Evolutionary conservation across 2,113 vertebrate species (phyloP).

Genomic region (Urocolius indicus): DNA sequence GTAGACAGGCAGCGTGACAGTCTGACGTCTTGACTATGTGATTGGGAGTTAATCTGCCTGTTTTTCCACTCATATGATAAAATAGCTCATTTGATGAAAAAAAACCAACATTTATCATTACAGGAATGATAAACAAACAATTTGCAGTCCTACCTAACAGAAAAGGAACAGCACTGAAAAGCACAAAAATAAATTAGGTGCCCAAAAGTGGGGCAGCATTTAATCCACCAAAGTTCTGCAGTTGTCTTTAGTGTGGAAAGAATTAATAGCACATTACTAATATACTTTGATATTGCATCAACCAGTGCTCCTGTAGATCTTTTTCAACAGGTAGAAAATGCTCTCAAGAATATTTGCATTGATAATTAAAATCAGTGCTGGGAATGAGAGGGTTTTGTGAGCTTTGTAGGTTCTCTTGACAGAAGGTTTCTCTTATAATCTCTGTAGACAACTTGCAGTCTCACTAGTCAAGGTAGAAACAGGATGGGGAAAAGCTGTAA

Average conservation of each 20-base stretch:
- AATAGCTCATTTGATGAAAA: not conserved
- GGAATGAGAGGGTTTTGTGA: not conserved
- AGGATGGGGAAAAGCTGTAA: conserved; percentile 20
- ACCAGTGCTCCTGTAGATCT: not conserved
- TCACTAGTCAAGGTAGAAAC: conserved; percentile 33
- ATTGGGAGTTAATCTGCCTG: not conserved
- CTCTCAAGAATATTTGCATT: not conserved
- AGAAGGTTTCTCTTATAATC: conserved; percentile 32
- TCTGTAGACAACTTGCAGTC: not conserved
- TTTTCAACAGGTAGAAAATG: conserved; percentile 25
- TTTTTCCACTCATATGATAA: not conserved
- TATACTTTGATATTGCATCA: not conserved
- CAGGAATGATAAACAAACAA: not conserved
- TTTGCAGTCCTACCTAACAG: not conserved
- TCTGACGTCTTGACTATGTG: not conserved
- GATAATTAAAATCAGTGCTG: not conserved
- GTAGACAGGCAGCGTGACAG: not conserved
- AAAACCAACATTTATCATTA: not conserved
- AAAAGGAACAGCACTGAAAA: not conserved
- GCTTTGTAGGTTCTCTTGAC: conserved; percentile 17
- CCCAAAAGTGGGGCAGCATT: not conserved
- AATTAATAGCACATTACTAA: not conserved
- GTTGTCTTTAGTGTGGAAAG: not conserved
- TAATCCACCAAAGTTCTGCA: not conserved
- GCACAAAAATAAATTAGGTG: not conserved